Base-by-base conservation (phyloP, 2,113 vertebrate species). In the Aix galericulata region DNA sequence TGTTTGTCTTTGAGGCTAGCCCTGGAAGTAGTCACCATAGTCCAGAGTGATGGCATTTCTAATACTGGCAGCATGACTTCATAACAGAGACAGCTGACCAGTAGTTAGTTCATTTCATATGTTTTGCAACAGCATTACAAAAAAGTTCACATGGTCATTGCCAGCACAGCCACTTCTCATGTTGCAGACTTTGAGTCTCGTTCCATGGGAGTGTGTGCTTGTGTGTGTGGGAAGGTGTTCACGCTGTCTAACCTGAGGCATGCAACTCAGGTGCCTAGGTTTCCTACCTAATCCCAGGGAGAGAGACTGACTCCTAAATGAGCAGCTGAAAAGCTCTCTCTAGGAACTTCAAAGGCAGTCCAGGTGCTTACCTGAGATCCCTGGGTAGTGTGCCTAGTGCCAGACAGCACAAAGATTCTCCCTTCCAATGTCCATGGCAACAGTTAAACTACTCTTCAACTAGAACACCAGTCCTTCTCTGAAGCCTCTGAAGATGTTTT, bases 291-390 rank as follows among this genome's bases (percentile, higher is more conserved):
- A 34, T 44, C 63, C 68, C 6, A 0, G 0, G 17, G 55, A 9
- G 27, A 55, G 27, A 66, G 26, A 36, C 36, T 40, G 67, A 74
- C 6, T 36, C 63, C 59, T 55, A 38, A 38, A 53, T 63, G 55
- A 74, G 75, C 75, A 88, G 59, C 82, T 80, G 79, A 90, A 90
- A 62, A 75, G 60, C 26, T 42, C 73, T 82, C 67, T 86, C 27
- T 11, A 67, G 34, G 34, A 91, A 7, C 32, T 63, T 29, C 8
- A 29, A 32, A 40, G 88, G 52, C 76, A 90, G 34, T 55, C 40
- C 27, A 5, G 13, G 29, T 42, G 64, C 60, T 68, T 59, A 3
- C 44, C 52, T 55, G 79, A 71, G 40, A 26, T 63, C 63, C 46
- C 62, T 34, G 40, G 66, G 38, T 15, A 7, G 5, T 5, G 34